Evolutionary conservation across 2,888 invertebrate genomes (phyloP).

Genomic region (Selenia dentaria): DNA sequence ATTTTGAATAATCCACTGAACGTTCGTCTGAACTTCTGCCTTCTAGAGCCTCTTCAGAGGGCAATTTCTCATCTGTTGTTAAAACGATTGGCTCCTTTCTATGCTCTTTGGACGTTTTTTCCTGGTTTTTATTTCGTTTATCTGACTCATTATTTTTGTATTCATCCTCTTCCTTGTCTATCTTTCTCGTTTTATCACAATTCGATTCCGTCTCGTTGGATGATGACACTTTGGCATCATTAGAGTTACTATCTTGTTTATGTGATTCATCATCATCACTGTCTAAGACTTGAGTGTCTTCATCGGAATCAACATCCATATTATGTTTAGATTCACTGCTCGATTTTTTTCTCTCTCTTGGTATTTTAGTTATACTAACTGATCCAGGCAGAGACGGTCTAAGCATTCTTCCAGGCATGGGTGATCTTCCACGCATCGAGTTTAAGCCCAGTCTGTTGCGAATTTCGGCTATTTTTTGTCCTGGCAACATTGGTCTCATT

Average conservation of each 20-base stretch:
- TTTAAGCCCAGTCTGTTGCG: slow-evolving; percentile 64
- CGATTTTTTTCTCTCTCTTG: slow-evolving; percentile 57
- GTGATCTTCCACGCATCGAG: slow-evolving; percentile 61
- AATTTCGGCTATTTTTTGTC: slow-evolving; percentile 73
- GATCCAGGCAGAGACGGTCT: slow-evolving; percentile 69
- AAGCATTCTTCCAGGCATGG: slow-evolving; percentile 56
- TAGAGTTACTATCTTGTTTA: slow-evolving; percentile 25
- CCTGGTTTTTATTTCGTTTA: slow-evolving; percentile 32
- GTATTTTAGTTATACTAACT: slow-evolving; percentile 74
- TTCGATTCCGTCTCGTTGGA: slow-evolving; percentile 31
- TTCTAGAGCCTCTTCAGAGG: slow-evolving; percentile 69
- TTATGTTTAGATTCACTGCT: slow-evolving; percentile 48
- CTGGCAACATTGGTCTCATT: slow-evolving; percentile 65
- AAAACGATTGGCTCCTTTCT: slow-evolving; percentile 55
- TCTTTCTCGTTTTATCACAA: slow-evolving; percentile 25
- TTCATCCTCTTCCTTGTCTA: slow-evolving; percentile 14
- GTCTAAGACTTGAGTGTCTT: slow-evolving; percentile 73
- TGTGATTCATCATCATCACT: slow-evolving; percentile 66
- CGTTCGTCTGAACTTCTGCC: slow-evolving; percentile 50
- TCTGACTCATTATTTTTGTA: slow-evolving; percentile 31
- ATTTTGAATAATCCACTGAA: slow-evolving; percentile 35
- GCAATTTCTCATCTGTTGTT: slow-evolving; percentile 75
- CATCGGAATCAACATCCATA: slow-evolving; percentile 59
- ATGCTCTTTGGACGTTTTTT: slow-evolving; percentile 28
- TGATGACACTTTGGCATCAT: slow-evolving; percentile 31